These are phyloP conservation scores for Pogonomyrmex barbatus DNA, from an alignment of 1,140 invertebrate species.

Conservation along the genomic window DNA sequence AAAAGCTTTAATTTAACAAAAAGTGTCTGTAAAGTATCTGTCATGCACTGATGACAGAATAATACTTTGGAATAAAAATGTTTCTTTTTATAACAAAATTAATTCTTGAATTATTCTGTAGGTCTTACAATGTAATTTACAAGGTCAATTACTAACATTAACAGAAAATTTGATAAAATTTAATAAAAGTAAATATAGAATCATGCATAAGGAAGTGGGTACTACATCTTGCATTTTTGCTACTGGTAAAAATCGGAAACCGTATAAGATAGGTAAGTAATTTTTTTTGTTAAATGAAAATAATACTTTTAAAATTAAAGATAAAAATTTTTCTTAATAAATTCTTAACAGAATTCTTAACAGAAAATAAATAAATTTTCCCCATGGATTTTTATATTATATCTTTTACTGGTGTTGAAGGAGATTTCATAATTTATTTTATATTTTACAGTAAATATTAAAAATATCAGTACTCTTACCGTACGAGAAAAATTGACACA, in stretches of 20 bases:
- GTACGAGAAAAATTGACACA: constrained; percentile 24
- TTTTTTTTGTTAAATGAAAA: background rate
- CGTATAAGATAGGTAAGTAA: constrained; percentile 34
- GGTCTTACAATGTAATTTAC: constrained; percentile 5
- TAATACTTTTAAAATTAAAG: background rate
- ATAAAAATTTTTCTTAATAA: background rate
- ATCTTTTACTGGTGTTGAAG: background rate
- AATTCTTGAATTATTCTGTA: constrained; percentile 4
- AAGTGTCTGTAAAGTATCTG: no score
- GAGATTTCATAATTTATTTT: background rate
- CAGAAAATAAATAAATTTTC: constrained; percentile 6
- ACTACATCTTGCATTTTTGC: constrained; percentile 45
- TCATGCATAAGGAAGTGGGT: background rate
- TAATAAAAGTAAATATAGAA: constrained; percentile 11
- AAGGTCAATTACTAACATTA: constrained; percentile 2
- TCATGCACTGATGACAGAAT: background rate
- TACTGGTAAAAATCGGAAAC: constrained; percentile 32
- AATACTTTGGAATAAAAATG: background rate
- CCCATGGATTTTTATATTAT: background rate
- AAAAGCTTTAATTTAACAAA: background rate
- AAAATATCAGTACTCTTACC: constrained; percentile 31
- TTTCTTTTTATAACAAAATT: background rate
- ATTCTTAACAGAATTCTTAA: background rate
- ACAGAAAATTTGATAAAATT: constrained; percentile 31
- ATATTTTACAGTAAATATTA: constrained; percentile 39